These are phyloP conservation scores for Digitonthophagus gazella DNA, from an alignment of 2,888 invertebrate genomes.

Conservation along the genomic window DNA sequence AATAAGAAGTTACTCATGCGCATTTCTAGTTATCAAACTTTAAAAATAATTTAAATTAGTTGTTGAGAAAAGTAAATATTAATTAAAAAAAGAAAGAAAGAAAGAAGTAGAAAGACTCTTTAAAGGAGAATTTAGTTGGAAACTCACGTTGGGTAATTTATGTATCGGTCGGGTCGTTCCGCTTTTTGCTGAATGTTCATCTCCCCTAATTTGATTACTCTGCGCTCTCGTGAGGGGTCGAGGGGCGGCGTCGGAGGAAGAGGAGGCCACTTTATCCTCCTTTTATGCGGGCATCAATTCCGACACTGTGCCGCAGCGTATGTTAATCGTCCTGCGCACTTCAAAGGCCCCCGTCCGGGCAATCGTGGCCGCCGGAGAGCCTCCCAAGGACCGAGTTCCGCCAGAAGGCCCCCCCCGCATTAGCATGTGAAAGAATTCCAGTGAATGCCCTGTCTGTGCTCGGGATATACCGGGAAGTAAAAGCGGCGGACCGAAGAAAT, in stretches of 20 bases:
- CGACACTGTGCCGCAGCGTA: slow-evolving; percentile 25
- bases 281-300: slow-evolving; percentile 25
- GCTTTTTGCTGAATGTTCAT: background rate
- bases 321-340: slow-evolving; percentile 26
- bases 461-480: background rate
- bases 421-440: slow-evolving; percentile 29
- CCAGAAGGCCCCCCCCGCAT: slow-evolving; percentile 16
- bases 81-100: background rate
- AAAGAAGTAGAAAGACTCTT: too few species aligned
- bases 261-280: slow-evolving; percentile 13
- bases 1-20: too few species aligned
- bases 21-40: too few species aligned
- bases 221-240: background rate
- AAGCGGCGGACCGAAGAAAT: background rate
- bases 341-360: slow-evolving; percentile 22
- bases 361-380: slow-evolving; percentile 3
- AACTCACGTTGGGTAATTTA: background rate
- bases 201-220: background rate
- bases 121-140: background rate
- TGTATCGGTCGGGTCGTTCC: background rate
- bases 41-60: too few species aligned
- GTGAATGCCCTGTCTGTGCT: background rate
- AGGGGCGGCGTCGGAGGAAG: background rate
- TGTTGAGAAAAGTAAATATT: background rate
- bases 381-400: slow-evolving; percentile 15